Percentiles rank a stretch among this genome's conserved stretches.
Evolutionary conservation across 2,888 invertebrate genomes (phyloP).

Genomic region (Phlogophora meticulosa): DNA sequence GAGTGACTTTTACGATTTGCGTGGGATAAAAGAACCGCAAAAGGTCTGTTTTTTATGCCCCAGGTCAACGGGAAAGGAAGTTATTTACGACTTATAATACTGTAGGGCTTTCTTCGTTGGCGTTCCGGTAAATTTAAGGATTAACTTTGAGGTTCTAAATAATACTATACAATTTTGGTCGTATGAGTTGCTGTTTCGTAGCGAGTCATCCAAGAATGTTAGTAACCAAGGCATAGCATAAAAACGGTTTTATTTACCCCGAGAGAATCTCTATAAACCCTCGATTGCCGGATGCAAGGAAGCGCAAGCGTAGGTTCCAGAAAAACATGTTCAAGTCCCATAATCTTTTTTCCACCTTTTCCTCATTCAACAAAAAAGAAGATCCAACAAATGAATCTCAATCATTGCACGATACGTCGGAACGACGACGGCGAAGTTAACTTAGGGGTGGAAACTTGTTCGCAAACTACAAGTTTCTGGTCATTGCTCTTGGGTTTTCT

Average conservation of each 20-base stretch:
- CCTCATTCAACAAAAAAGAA: slow-evolving; percentile 53
- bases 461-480: slow-evolving; percentile 47
- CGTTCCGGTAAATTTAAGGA: slow-evolving; percentile 3
- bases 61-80: slow-evolving; percentile 42
- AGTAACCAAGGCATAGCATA: neutral
- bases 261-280: neutral
- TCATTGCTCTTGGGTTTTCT: slow-evolving; percentile 43
- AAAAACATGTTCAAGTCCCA: slow-evolving; percentile 30
- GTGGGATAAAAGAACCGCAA: slow-evolving; percentile 31
- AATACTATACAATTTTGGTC: neutral
- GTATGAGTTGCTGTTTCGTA: neutral
- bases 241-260: neutral
- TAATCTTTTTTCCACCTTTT: slow-evolving; percentile 40
- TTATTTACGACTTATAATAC: slow-evolving; percentile 45
- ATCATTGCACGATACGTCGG: slow-evolving; percentile 53
- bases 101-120: slow-evolving; percentile 18
- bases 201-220: neutral
- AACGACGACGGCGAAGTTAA: slow-evolving; percentile 22
- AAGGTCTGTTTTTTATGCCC: slow-evolving; percentile 37
- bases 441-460: slow-evolving; percentile 39
- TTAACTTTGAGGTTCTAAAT: neutral
- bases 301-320: slow-evolving; percentile 1
- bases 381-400: slow-evolving; percentile 56
- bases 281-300: too few species aligned
- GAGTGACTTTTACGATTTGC: slow-evolving; percentile 45